Evolutionary conservation across 2,888 invertebrate species (phyloP).

Genomic region (Teleogryllus oceanicus): DNA sequence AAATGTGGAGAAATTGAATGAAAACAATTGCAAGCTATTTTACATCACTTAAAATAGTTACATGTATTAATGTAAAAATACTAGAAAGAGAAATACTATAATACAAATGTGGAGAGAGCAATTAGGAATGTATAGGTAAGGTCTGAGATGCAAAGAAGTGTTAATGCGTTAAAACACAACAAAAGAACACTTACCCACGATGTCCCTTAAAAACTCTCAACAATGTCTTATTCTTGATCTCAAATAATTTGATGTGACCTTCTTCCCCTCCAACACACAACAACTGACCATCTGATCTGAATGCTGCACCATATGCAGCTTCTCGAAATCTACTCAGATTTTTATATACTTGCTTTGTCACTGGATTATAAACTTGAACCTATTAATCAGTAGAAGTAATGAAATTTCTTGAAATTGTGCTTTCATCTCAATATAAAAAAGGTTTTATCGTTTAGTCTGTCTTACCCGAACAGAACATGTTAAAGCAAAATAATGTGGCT

Average conservation of each 20-base stretch:
- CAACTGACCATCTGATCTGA: slow-evolving; percentile 76
- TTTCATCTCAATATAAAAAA: neutral
- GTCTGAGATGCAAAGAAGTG: too few species aligned
- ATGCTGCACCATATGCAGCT: slow-evolving; percentile 80
- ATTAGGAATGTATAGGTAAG: too few species aligned
- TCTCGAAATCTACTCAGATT: slow-evolving; percentile 79
- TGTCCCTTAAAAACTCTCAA: slow-evolving; percentile 85
- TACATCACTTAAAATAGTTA: too few species aligned
- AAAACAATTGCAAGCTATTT: too few species aligned
- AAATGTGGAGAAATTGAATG: too few species aligned
- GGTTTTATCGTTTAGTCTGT: neutral
- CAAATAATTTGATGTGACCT: slow-evolving; percentile 80
- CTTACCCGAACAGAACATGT: slow-evolving; percentile 84
- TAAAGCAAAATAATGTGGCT: slow-evolving; percentile 87
- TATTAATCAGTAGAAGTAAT: slow-evolving; percentile 35
- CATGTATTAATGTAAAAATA: too few species aligned
- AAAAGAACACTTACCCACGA: slow-evolving; percentile 48
- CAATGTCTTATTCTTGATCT: slow-evolving; percentile 76
- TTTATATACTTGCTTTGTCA: slow-evolving; percentile 76
- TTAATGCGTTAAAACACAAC: neutral
- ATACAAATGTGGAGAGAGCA: too few species aligned
- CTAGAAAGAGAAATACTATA: too few species aligned
- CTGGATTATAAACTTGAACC: slow-evolving; percentile 75
- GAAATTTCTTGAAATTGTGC: neutral
- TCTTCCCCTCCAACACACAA: slow-evolving; percentile 89